A percentile compares a stretch with the other conserved stretches of the same genome.
Evolutionary conservation across 2,797 vertebrate species (phyloP).

Genomic region (Synanceia verrucosa): DNA sequence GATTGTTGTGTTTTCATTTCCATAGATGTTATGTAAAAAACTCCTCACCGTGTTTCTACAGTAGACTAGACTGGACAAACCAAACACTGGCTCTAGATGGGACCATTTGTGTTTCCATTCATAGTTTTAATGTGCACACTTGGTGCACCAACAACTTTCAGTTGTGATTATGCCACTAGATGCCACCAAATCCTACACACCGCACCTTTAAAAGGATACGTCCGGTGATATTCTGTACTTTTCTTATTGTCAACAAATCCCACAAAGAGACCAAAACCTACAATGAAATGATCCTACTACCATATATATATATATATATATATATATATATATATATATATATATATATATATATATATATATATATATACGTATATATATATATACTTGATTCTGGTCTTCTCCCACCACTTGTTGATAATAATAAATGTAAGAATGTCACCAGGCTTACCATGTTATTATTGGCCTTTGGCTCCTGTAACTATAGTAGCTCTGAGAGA

Average conservation of each 20-base stretch:
- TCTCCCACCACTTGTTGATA: constrained; percentile 15
- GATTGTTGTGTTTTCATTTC: not conserved
- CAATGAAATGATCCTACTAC: not conserved
- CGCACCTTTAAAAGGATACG: constrained; percentile 10
- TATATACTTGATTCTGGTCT: not conserved
- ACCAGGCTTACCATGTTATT: constrained; percentile 31
- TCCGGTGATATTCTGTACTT: constrained; percentile 3
- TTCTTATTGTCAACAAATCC: constrained; percentile 24
- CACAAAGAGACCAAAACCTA: not conserved
- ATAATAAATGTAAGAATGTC: constrained; percentile 19
- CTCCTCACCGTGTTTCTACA: not conserved
- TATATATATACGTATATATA: no score
- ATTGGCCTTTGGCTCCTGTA: constrained; percentile 75
- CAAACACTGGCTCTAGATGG: not conserved
- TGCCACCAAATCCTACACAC: not conserved
- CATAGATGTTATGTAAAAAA: no score
- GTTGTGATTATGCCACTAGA: rapidly evolving
- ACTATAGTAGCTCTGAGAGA: constrained; percentile 69
- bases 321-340: no score
- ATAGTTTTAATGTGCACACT: not conserved
- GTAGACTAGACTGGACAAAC: not conserved
- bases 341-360: no score
- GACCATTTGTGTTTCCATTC: not conserved
- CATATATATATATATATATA: no score
- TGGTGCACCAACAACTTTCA: not conserved